phyloP scores from a whole-genome alignment of 2,797 vertebrate genomes.

The Chelidonichthys spinosus region DNA sequence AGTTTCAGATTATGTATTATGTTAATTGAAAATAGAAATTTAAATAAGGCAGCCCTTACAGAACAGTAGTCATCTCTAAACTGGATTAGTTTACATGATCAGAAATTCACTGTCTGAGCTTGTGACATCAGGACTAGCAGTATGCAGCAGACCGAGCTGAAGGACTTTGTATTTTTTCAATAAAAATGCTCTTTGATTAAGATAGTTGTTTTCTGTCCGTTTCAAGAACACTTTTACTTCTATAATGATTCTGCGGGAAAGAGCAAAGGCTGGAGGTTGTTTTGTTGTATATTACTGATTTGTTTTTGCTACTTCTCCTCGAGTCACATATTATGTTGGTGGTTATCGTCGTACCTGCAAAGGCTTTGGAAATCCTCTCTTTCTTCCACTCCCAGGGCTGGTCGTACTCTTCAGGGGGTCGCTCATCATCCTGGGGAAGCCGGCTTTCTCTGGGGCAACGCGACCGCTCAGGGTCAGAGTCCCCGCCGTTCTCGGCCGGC shows the following conservation, averaged over 20 bases:
- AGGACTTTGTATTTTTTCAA: not conserved
- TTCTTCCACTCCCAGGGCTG: slow-evolving; percentile 99
- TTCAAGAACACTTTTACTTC: not conserved
- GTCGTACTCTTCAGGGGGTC: slow-evolving; percentile 97
- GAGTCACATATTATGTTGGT: not conserved
- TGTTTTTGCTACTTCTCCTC: slow-evolving; percentile 3
- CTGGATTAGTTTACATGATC: slow-evolving; percentile 23
- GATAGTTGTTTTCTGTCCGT: not conserved
- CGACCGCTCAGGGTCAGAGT: slow-evolving; percentile 80
- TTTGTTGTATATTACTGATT: not conserved
- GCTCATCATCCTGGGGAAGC: slow-evolving; percentile 94
- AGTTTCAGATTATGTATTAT: slow-evolving; percentile 20
- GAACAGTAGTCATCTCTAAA: slow-evolving; percentile 23
- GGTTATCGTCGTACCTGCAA: slow-evolving; percentile 87
- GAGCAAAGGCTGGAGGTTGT: not conserved
- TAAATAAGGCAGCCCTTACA: slow-evolving; percentile 34
- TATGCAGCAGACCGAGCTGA: slow-evolving; percentile 16
- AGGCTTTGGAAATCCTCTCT: slow-evolving; percentile 96
- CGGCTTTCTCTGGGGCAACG: slow-evolving; percentile 91
- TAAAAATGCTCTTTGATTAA: not conserved
- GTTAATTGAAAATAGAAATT: slow-evolving; percentile 49
- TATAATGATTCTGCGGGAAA: not conserved
- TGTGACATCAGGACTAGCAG: slow-evolving; percentile 13
- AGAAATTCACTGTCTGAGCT: slow-evolving; percentile 27
- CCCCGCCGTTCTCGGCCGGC: slow-evolving; percentile 87